Base-by-base conservation (phyloP, 2,888 invertebrate species). In the Drosophila tanythrix region DNA sequence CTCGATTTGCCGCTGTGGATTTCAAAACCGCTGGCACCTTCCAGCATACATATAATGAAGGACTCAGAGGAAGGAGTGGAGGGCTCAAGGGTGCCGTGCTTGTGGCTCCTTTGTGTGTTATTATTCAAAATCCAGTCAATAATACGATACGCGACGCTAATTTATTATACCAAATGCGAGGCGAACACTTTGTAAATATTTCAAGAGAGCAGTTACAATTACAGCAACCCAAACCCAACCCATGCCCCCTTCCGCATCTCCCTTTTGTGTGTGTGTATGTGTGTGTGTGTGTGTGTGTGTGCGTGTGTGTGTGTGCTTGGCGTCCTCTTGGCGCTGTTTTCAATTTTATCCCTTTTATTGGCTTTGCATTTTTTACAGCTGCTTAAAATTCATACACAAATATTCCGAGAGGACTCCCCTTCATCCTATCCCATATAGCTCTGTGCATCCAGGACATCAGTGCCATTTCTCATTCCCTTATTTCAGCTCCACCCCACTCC, bases 71-170 rank as follows among this genome's bases (percentile, higher is more conserved):
- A n/a, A n/a, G n/a, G 18, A 10, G 10, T 3, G 55, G 36, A 8
- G 18, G 57, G 40, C 57, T 25, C 65, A 13, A 53, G 35, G 46
- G 66, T 46, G 46, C 29, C 40, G 15, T 62, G 50, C 38, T 46
- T n/a, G 31, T 18, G 38, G 27, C 77, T 89, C 87, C 90, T 87
- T 87, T 87, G 87, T 89, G 87, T 82, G 89, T 90, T 87, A 87
- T 87, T 87, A 87, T 90, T 90, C 87, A 87, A 89, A 85, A 87
- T 89, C 88, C 90, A 90, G 90, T 87, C 87, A 90, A 87, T 87
- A 87, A 87, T 89, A 82, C 89, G 87, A 87, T 74, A 87, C 84
- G 78, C 86, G 85, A 85, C 70, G 88, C 84, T 89, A 88, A 85
- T 85, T 85, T 85, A 85, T 85, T 89, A 85, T 72, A 77, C 68